Evolutionary conservation across 2,797 vertebrate genomes (phyloP), one percentile per base, ranked within the genome.

Genomic region (Myioborus miniatus): DNA sequence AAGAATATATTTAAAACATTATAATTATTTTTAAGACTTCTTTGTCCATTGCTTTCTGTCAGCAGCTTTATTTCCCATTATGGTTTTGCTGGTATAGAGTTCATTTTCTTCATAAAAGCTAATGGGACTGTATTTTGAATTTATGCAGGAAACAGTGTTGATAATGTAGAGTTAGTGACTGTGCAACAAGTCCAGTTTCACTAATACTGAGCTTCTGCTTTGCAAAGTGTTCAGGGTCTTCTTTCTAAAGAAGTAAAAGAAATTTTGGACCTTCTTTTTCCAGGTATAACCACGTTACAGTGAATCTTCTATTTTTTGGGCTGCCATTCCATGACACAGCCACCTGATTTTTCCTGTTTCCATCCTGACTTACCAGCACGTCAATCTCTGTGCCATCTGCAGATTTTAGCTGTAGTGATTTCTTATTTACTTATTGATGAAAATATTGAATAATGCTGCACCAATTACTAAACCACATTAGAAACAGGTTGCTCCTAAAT

Each of bases 401-500:
- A 87, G 37, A 83, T 67, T 92, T 93, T 60, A 87, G 24, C 34
- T 77, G 34, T 64, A 92, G 27, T 3, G 8, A 85, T 74, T 76
- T 85, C 43, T 79, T 93, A 83, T 87, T 77, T 91, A 89, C 62
- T 77, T 87, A 93, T 89, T 91, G 85, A 94, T 85, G 36, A 83
- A 95, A 83, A 89, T 83, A 94, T 92, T 91, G 37, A 93, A 78
- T 78, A 70, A 74, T 67, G 43, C 39, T 64, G 8, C 24, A 68
- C 36, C 29, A 70, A 52, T 89, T 87, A 90, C 32, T 29, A 62
- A 88, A 11, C 14, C 41, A 59, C 65, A 44, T 77, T 75, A 60
- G 30, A 88, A 86, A 62, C 5, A 50, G 17, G 19, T 65, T 5
- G 2, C 11, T 84, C 18, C n/a, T 82, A 94, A 89, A 91, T 90